Evolutionary conservation across 1,140 invertebrate species (phyloP).

Genomic region (Hyles euphorbiae): DNA sequence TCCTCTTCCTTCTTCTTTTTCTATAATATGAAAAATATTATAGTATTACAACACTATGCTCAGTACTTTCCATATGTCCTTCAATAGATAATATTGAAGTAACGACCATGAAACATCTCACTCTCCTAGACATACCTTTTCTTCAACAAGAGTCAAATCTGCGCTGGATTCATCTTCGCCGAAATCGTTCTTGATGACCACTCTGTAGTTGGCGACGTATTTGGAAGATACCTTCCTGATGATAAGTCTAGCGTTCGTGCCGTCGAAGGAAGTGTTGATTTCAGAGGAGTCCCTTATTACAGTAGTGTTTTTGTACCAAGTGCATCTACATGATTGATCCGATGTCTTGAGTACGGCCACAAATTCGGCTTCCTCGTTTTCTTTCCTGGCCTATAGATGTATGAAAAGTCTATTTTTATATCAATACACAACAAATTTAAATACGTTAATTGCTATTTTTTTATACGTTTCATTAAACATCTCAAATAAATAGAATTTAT

Average conservation of each 20-base stretch:
- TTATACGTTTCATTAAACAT: too few species aligned
- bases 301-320: slow-evolving; percentile 90
- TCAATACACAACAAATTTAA: not conserved
- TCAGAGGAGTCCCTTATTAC: slow-evolving; percentile 83
- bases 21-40: slow-evolving; percentile 39
- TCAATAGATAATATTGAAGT: slow-evolving; percentile 3
- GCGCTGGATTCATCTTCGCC: slow-evolving; percentile 89
- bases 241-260: slow-evolving; percentile 84
- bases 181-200: slow-evolving; percentile 88
- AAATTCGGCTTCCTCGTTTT: slow-evolving; percentile 88
- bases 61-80: too few species aligned
- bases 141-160: slow-evolving; percentile 82
- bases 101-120: not conserved
- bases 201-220: slow-evolving; percentile 85
- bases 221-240: slow-evolving; percentile 83
- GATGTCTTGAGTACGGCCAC: slow-evolving; percentile 81
- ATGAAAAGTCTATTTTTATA: not conserved
- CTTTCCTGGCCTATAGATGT: slow-evolving; percentile 66
- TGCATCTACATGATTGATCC: slow-evolving; percentile 87
- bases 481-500: too few species aligned
- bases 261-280: slow-evolving; percentile 85
- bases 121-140: slow-evolving; percentile 54
- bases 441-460: not conserved
- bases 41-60: too few species aligned
- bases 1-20: slow-evolving; percentile 74